Percentiles rank a stretch among this genome's conserved stretches.
Conservation (phyloP, 2,888 invertebrate species). For the Cactoblastis cactorum region DNA sequence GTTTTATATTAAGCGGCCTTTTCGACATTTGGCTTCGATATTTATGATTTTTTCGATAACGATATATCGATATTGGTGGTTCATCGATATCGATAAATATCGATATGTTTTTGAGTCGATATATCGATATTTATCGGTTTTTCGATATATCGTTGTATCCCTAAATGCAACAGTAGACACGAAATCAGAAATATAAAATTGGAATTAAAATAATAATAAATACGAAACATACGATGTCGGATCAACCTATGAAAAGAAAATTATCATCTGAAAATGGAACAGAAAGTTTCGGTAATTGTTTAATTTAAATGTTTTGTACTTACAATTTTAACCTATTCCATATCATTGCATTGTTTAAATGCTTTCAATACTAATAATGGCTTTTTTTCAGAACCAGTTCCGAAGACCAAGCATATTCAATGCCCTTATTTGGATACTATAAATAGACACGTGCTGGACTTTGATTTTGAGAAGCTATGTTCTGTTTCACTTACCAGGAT, state of each 20-base stretch:
- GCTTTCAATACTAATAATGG: too few relatives aligned
- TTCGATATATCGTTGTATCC: too few relatives aligned
- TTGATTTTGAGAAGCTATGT: conserved; percentile 99
- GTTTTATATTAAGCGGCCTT: too few relatives aligned
- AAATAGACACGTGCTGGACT: conserved; percentile 96
- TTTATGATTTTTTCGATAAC: too few relatives aligned
- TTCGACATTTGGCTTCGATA: too few relatives aligned
- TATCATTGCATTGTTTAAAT: too few relatives aligned
- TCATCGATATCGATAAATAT: too few relatives aligned
- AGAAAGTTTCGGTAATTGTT: conserved; percentile 40
- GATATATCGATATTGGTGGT: too few relatives aligned
- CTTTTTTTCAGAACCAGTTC: conserved; percentile 43
- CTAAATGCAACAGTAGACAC: too few relatives aligned
- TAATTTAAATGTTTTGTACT: conserved; percentile 23
- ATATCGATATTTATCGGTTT: too few relatives aligned
- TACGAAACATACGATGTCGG: conserved; percentile 36
- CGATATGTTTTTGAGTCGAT: too few relatives aligned
- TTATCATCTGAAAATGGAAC: conserved; percentile 43
- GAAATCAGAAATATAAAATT: not conserved
- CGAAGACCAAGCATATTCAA: conserved; percentile 72
- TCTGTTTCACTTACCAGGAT: conserved; percentile 98
- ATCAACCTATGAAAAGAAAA: conserved; percentile 49
- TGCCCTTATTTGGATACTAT: conserved; percentile 99
- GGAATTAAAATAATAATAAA: not conserved
- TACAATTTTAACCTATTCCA: not conserved